Percentiles rank a stretch among this genome's conserved stretches.
Conservation (phyloP, 1,140 invertebrate species). For the Penaeus chinensis region DNA sequence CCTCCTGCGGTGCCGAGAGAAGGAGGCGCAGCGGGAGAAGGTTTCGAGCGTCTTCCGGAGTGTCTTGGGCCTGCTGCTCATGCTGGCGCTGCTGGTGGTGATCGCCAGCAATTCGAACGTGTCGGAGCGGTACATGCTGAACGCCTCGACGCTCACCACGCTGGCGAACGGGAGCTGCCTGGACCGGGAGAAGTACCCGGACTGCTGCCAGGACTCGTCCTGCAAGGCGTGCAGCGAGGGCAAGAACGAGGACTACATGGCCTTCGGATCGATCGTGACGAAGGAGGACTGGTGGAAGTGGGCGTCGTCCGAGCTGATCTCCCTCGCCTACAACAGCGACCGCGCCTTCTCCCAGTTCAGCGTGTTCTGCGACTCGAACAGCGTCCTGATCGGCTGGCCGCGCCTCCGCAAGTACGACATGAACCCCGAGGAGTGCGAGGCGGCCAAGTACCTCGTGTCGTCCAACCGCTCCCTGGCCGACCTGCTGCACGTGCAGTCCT, state of each 20-base stretch:
- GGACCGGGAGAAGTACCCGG: constrained; percentile 28
- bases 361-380: constrained; percentile 57
- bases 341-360: constrained; percentile 18
- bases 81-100: constrained; percentile 40
- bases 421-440: constrained; percentile 47
- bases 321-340: constrained; percentile 52
- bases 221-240: constrained; percentile 18
- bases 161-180: constrained; percentile 44
- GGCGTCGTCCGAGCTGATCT: constrained; percentile 53
- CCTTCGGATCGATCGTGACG: constrained; percentile 40
- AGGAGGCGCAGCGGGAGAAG: constrained; percentile 28
- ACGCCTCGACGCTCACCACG: constrained; percentile 28
- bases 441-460: constrained; percentile 34
- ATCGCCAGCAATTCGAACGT: constrained; percentile 44
- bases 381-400: constrained; percentile 58
- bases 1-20: constrained; percentile 50
- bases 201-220: neutral
- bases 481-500: constrained; percentile 34
- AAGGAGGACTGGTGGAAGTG: constrained; percentile 62
- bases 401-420: constrained; percentile 54
- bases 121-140: constrained; percentile 38
- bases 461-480: constrained; percentile 49
- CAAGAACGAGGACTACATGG: constrained; percentile 37
- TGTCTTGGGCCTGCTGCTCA: constrained; percentile 33
- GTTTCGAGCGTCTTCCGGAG: constrained; percentile 36